Evolutionary conservation across 2,797 vertebrate species (phyloP), one percentile per base, ranked within the genome.

Genomic region (Tauraco hartlaubi): DNA sequence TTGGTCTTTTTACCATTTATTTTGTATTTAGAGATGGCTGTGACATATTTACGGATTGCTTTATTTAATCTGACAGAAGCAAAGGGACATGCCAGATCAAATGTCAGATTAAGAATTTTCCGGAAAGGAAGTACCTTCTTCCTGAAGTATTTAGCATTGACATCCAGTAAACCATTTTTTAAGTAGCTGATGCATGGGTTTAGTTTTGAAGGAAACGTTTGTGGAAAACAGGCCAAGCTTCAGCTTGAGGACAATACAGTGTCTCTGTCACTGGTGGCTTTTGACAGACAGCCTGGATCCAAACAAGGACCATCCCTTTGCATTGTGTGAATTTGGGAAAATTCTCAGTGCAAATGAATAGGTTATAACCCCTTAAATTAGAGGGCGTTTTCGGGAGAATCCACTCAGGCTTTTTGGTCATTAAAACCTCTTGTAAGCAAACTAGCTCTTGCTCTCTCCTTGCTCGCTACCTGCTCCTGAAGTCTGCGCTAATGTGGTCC

Each of bases 41-140:
- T 84, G 86, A 69, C 66, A 51, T 88, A 86, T 93, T 93, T 89
- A 52, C 1, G 0, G 39, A 59, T 77, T 49, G 46, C 54, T 83
- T 92, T 92, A 91, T 92, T 95, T 94, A 95, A 89, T 85, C 69
- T 92, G 91, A 80, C 78, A 94, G 85, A 82, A 93, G 83, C 51
- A 79, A 85, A 91, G 71, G 93, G 77, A 72, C 49, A 20, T 54
- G 51, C 35, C 76, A 90, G 92, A 96, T 87, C 63, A 93, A 90
- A 92, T 86, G 87, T 95, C 84, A 95, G 91, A 97, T 95, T 91
- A 88, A 71, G 69, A 78, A 63, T 78, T 82, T 96, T 92, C 89
- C 1, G 0, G 61, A 85, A 90, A 88, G 94, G 83, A 96, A 94
- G 61, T 91, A 59, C 26, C 58, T 80, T 94, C 80, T 91, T 93